Base-by-base conservation (phyloP, 2,113 vertebrate genomes). In the Haplochromis burtoni region DNA sequence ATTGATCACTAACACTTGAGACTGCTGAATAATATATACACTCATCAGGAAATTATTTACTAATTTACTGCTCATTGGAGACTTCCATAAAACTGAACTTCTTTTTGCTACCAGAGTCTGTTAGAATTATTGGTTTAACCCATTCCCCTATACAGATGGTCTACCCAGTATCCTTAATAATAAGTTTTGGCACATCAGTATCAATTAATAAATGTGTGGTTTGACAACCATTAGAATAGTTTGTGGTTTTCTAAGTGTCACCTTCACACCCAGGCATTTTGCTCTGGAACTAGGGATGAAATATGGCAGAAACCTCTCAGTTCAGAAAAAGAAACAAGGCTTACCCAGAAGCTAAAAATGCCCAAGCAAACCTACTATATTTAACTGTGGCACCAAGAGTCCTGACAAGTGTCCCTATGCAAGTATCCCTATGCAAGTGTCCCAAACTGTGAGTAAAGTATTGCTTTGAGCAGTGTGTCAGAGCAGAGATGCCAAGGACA, bases 261-360 rank as follows among this genome's bases (percentile, higher is more conserved):
- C 61, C 33, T n/a, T 68, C 19, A 66, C 33, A 38, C 33, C 61
- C 33, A 68, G 0, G 11, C 11, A 68, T 0, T 68, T 68, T 68
- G 19, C 33, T 68, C 61, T 1, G 11, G 19, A 68, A 68, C 1
- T 68, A 68, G 4, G 61, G 19, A 0, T 13, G 0, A 21, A 38
- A 68, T 68, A 68, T 68, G 33, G 3, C 19, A 1, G 19, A 68
- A 68, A 68, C 61, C 0, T 3, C 2, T 68, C 19, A 0, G 61
- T 68, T 68, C 19, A 68, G 33, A 68, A 68, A 38, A 68, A 68
- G 63, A 38, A 38, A 68, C 63, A 38, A 38, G 63, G 19, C 33
- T 66, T 66, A 38, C 21, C 71, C 24, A 49, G 16, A 49, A 76
- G 42, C 71, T 49, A 49, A 49, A 47, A 76, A 31, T 19, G 16